A percentile compares a stretch with the other conserved stretches of the same genome.
Conservation (phyloP, 2,797 vertebrate species). For the Enteromius trimaculatus region DNA sequence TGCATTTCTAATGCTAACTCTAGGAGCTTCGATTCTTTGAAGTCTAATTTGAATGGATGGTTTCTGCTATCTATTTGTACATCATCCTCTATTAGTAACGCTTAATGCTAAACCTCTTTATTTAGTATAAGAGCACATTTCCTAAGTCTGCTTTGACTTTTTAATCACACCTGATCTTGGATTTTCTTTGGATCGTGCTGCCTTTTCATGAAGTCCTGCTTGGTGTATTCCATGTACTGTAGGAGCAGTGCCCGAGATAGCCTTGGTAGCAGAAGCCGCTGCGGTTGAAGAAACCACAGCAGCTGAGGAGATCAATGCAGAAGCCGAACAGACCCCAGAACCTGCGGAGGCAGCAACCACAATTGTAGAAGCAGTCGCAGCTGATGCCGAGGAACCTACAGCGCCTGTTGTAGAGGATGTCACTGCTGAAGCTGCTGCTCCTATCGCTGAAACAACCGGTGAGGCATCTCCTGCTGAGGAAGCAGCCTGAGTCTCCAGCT, state of each 20-base stretch:
- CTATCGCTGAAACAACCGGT: slow-evolving; percentile 24
- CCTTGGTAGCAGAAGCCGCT: slow-evolving; percentile 24
- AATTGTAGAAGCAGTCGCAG: slow-evolving; percentile 21
- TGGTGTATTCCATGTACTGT: neutral
- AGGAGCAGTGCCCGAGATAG: slow-evolving; percentile 18
- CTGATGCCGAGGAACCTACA: slow-evolving; percentile 41
- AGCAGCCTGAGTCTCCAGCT: slow-evolving; percentile 45
- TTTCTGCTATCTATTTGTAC: neutral
- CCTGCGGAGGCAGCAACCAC: neutral
- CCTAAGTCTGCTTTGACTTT: neutral
- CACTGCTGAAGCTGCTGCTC: neutral
- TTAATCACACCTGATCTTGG: neutral
- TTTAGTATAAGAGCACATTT: neutral
- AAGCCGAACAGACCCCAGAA: slow-evolving; percentile 20
- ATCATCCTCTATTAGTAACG: neutral
- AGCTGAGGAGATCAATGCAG: neutral
- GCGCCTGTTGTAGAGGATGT: slow-evolving; percentile 47
- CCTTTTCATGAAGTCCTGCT: neutral
- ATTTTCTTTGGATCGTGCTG: neutral
- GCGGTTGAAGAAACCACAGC: slow-evolving; percentile 5
- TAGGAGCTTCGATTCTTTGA: neutral
- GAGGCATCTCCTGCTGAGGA: slow-evolving; percentile 63
- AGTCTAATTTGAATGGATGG: slow-evolving; percentile 11
- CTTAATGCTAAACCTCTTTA: slow-evolving; percentile 9
- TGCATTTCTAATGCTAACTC: neutral